phyloP scores from a whole-genome alignment of 2,797 vertebrate genomes.

The Anniella stebbinsi region DNA sequence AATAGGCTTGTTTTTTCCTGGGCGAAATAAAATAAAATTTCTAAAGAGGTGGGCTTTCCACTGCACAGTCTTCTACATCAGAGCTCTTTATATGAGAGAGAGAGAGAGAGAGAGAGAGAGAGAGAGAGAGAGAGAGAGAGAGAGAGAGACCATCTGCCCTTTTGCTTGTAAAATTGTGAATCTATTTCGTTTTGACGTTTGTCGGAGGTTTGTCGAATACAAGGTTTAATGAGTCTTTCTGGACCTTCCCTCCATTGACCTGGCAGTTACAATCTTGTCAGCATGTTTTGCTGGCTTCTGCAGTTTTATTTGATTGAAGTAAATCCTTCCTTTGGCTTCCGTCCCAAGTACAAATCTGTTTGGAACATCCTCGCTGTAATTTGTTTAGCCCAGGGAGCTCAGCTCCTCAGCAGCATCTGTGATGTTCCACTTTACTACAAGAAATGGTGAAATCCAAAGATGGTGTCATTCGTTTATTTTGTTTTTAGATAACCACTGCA shows the following conservation, averaged over 20 bases:
- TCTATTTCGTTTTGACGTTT: neutral
- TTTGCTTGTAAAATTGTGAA: constrained; percentile 3
- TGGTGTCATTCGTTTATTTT: too few relatives aligned
- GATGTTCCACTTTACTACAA: constrained; percentile 53
- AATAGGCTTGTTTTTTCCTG: constrained; percentile 17
- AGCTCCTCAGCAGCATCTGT: constrained; percentile 53
- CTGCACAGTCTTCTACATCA: constrained; percentile 16
- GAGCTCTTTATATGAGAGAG: constrained; percentile 38
- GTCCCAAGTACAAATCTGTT: constrained; percentile 67
- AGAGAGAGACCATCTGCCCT: too few relatives aligned
- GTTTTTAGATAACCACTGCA: neutral
- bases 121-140: neutral
- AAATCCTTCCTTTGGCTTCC: constrained; percentile 65
- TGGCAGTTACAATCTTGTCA: constrained; percentile 62
- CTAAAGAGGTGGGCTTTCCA: constrained; percentile 13
- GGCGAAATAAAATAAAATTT: constrained; percentile 29
- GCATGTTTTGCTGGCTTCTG: constrained; percentile 58
- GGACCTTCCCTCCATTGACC: constrained; percentile 20
- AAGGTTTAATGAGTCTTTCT: constrained; percentile 47
- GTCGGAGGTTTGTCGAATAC: constrained; percentile 45
- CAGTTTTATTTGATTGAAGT: constrained; percentile 67
- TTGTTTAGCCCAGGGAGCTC: constrained; percentile 56
- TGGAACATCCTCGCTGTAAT: constrained; percentile 53
- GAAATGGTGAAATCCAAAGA: constrained; percentile 25
- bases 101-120: too few relatives aligned